Evolutionary conservation across 2,888 invertebrate genomes (phyloP).

Genomic region (Leptinotarsa peninsularis): DNA sequence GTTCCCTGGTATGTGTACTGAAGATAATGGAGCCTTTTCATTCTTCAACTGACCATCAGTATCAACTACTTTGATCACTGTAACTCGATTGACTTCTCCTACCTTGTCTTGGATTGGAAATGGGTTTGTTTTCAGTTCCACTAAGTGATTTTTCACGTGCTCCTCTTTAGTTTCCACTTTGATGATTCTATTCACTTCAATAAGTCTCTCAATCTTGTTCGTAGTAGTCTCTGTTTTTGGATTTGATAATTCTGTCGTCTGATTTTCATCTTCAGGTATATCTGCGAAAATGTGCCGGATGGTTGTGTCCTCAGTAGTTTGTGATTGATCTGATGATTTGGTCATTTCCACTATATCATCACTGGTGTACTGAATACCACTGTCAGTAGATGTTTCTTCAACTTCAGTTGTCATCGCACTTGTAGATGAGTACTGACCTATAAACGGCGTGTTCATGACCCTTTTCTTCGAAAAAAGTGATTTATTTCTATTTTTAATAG

Average conservation of each 20-base stretch:
- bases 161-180: conserved; percentile 77
- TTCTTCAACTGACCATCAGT: conserved; percentile 58
- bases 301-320: conserved; percentile 60
- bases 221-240: conserved; percentile 55
- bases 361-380: conserved; percentile 3
- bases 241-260: conserved; percentile 57
- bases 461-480: conserved; percentile 67
- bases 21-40: conserved; percentile 40
- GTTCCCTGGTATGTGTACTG: conserved; percentile 29
- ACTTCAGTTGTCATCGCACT: conserved; percentile 25
- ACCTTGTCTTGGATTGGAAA: conserved; percentile 75
- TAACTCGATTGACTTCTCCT: conserved; percentile 77
- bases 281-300: conserved; percentile 68
- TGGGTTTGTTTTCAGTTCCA: conserved; percentile 68
- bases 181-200: conserved; percentile 77
- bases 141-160: conserved; percentile 68
- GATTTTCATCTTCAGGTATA: conserved; percentile 56
- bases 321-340: conserved; percentile 34
- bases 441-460: conserved; percentile 59
- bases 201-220: conserved; percentile 70
- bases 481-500: conserved; percentile 69
- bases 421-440: conserved; percentile 30
- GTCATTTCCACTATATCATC: conserved; percentile 32
- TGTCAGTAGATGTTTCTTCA: conserved; percentile 25
- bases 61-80: conserved; percentile 77